phyloP scores from a whole-genome alignment of 2,797 vertebrate species.

The Gallinago stenura region DNA sequence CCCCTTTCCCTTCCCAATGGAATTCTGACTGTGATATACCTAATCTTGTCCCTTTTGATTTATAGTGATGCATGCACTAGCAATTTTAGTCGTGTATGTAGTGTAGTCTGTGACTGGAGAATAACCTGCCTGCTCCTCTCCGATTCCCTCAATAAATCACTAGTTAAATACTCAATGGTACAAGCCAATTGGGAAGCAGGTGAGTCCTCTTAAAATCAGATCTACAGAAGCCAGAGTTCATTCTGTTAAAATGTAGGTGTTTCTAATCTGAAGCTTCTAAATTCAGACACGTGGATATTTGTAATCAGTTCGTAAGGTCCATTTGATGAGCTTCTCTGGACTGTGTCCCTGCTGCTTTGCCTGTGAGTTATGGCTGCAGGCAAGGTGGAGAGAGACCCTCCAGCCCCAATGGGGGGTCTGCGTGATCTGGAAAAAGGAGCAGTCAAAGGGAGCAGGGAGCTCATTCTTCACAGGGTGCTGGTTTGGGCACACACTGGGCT shows the following conservation, averaged over 20 bases:
- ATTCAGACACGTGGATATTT: not conserved
- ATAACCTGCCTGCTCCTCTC: constrained; percentile 75
- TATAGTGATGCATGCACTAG: constrained; percentile 68
- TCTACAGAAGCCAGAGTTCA: not conserved
- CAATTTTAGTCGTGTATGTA: constrained; percentile 35
- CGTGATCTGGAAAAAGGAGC: not conserved
- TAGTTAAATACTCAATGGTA: not conserved
- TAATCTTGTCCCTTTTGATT: constrained; percentile 67
- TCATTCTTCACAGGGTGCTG: constrained; percentile 49
- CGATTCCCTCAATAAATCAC: not conserved
- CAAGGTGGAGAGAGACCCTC: not conserved
- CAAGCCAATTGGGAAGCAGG: constrained; percentile 58
- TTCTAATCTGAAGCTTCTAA: constrained; percentile 28
- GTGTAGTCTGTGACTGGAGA: constrained; percentile 64
- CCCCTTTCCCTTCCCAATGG: constrained; percentile 44
- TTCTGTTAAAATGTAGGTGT: not conserved
- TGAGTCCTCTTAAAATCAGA: constrained; percentile 55
- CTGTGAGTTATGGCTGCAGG: not conserved
- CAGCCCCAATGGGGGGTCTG: not conserved
- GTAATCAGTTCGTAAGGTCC: not conserved
- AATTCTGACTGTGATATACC: constrained; percentile 44
- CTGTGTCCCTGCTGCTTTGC: not conserved
- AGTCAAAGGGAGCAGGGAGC: constrained; percentile 64
- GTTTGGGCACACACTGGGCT: not conserved
- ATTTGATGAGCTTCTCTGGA: not conserved